These are phyloP conservation scores for Phalacrocorax carbo DNA, from an alignment of 2,113 vertebrate genomes.

Conservation along the genomic window DNA sequence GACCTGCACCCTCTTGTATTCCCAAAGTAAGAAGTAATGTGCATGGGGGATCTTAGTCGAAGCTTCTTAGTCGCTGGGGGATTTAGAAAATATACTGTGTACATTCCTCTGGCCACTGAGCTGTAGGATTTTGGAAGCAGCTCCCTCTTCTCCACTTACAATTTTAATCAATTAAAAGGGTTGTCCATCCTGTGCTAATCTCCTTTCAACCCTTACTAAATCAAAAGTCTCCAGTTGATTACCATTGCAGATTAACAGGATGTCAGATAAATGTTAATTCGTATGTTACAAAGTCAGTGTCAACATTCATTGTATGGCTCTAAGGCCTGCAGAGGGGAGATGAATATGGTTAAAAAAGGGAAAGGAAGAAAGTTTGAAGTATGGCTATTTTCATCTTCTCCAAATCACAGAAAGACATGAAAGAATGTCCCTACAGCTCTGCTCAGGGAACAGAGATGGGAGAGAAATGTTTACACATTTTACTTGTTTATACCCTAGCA, in stretches of 20 bases:
- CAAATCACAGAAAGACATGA: not conserved
- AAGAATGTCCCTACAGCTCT: not conserved
- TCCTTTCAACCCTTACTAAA: not conserved
- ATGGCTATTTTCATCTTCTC: not conserved
- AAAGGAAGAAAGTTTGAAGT: not conserved
- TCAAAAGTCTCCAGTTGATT: not conserved
- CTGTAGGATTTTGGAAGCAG: not conserved
- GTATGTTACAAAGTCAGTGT: not conserved
- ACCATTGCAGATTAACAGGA: constrained; percentile 3
- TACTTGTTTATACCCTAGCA: not conserved
- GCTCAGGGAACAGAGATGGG: not conserved
- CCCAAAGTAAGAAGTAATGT: not conserved
- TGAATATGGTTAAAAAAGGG: not conserved
- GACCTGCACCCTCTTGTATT: not conserved
- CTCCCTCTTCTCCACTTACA: not conserved
- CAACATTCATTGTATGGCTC: not conserved
- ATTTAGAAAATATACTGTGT: not conserved
- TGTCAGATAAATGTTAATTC: constrained; percentile 30
- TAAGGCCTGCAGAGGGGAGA: not conserved
- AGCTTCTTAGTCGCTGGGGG: not conserved
- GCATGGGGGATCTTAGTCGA: not conserved
- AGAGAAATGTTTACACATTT: not conserved
- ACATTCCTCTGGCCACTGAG: not conserved
- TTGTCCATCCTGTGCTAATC: constrained; percentile 21
- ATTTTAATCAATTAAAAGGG: constrained; percentile 58